phyloP scores from a whole-genome alignment of 2,888 invertebrate species.

The Aelia acuminata region DNA sequence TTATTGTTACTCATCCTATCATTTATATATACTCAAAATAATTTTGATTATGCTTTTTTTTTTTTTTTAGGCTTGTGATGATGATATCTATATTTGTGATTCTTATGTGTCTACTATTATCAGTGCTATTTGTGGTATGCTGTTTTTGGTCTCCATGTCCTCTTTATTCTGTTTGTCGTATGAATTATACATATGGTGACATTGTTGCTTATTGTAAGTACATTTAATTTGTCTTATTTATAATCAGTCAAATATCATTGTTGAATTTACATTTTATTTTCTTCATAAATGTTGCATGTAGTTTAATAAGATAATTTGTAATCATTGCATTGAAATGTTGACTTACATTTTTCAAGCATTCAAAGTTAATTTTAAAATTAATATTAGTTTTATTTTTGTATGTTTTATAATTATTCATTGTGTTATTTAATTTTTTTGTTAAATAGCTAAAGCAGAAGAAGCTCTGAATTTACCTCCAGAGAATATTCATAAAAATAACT shows the following conservation, averaged over 20 bases:
- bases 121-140: slow-evolving; percentile 68
- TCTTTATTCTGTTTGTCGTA: slow-evolving; percentile 68
- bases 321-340: no score
- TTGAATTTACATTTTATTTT: not conserved
- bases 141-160: slow-evolving; percentile 70
- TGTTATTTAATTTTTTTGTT: not conserved
- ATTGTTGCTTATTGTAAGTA: slow-evolving; percentile 68
- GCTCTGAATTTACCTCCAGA: slow-evolving; percentile 66
- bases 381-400: not conserved
- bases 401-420: not conserved
- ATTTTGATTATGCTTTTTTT: not conserved
- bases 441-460: slow-evolving; percentile 68
- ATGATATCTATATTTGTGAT: slow-evolving; percentile 68
- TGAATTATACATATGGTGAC: slow-evolving; percentile 68
- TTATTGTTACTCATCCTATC: no score
- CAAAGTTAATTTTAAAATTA: not conserved
- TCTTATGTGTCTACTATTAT: slow-evolving; percentile 66
- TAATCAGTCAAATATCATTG: not conserved
- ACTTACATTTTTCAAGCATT: not conserved
- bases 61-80: slow-evolving; percentile 67
- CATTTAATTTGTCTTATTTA: not conserved
- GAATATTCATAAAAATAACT: slow-evolving; percentile 62
- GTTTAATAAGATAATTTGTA: no score
- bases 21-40: no score
- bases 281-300: no score